Percentiles rank a stretch among this genome's conserved stretches.
Evolutionary conservation across 2,113 vertebrate genomes (phyloP).

Genomic region (Sminthopsis crassicaudata): DNA sequence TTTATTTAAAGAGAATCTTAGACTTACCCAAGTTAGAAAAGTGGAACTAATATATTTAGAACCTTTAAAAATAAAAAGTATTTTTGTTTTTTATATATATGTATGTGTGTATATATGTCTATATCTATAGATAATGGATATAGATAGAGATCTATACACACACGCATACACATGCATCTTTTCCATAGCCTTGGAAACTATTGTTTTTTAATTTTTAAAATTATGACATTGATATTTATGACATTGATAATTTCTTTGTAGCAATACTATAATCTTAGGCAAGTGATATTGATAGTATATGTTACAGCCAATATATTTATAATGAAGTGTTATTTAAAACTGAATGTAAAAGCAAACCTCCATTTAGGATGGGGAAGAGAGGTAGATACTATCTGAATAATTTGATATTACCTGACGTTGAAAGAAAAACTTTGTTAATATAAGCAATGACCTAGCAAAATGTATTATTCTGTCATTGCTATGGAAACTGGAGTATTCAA

Average conservation of each 20-base stretch:
- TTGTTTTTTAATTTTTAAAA: conserved; percentile 53
- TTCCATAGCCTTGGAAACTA: neutral
- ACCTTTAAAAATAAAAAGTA: conserved; percentile 35
- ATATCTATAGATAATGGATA: too few relatives aligned
- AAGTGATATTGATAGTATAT: neutral
- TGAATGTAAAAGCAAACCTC: conserved; percentile 5
- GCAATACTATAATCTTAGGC: neutral
- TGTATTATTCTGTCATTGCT: conserved; percentile 80
- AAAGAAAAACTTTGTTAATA: conserved; percentile 78
- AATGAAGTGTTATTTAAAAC: conserved; percentile 51
- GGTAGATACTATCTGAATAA: neutral
- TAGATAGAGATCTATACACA: too few relatives aligned
- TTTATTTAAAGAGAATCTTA: neutral
- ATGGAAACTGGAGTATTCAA: conserved; percentile 81
- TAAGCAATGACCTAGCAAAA: conserved; percentile 78
- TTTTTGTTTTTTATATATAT: neutral
- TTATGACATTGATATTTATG: too few relatives aligned
- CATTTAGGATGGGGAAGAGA: neutral
- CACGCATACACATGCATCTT: too few relatives aligned
- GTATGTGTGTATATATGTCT: too few relatives aligned
- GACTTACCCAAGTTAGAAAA: neutral
- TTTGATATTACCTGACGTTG: conserved; percentile 72
- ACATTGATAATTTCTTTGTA: neutral
- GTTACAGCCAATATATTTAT: neutral
- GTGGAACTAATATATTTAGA: neutral